Base-by-base conservation (phyloP, 2,888 invertebrate species). In the Epistrophe grossulariae region DNA sequence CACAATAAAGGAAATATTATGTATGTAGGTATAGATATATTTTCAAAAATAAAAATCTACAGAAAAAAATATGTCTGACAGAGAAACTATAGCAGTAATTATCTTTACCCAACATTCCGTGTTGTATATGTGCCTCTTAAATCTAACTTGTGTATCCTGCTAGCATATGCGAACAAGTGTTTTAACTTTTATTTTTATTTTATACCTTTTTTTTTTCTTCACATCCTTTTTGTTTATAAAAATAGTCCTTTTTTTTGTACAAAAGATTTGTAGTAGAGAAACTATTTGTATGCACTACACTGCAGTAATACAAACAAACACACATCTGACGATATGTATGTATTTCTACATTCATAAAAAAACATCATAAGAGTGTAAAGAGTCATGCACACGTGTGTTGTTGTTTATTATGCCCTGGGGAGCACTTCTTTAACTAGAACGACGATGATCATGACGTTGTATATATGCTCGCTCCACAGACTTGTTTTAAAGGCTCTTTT, bases 321-420 rank as follows among this genome's bases (percentile, higher is more conserved):
- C 15, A 55, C 15, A 28, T 13, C n/a, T 52, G 24, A 28, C 28
- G 28, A 1, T 52, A 13, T 15, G 8, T 55, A 0, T 2, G 0
- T 24, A 24, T 11, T 5, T 6, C 0, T 43, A 15, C 43, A 43
- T 43, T 15, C 5, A 8, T n/a, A 4, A 4, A 13, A 55, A 31
- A 31, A 31, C 15, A n/a, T 48, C 43, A 74, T 31, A 52, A 15
- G 15, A 55, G 55, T 59, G 48, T 66, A 28, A 40, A 48, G 48
- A 76, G 35, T n/a, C n/a, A n/a, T 19, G 40, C 50, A 84, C 72
- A 77, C 68, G 80, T 80, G 80, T 79, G 64, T 79, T 70, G 64
- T 84, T 73, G 76, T 84, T 84, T 81, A 84, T 84, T 71, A 85
- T 85, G 78, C 72, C 85, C 85, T 82, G 40, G 82, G 85, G 85